phyloP scores from a whole-genome alignment of 2,888 invertebrate species.

The Itoplectis maculator region DNA sequence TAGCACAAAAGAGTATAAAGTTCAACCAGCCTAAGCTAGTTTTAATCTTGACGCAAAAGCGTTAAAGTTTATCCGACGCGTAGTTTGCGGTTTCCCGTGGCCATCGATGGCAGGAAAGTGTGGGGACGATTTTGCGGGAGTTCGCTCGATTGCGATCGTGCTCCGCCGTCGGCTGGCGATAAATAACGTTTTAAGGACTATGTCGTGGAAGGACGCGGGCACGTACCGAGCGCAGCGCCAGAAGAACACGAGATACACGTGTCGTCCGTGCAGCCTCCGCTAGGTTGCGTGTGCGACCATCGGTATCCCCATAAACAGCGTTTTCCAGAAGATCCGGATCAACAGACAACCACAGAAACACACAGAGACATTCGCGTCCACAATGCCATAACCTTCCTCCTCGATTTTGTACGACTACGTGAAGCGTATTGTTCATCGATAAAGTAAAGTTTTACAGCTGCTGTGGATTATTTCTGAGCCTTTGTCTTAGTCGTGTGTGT shows the following conservation, averaged over 20 bases:
- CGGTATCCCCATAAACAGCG: slow-evolving; percentile 25
- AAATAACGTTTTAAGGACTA: slow-evolving; percentile 45
- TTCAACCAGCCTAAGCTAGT: not conserved
- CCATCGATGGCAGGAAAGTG: slow-evolving; percentile 10
- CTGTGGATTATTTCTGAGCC: slow-evolving; percentile 1
- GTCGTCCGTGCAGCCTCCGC: slow-evolving; percentile 31
- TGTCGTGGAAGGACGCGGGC: not conserved
- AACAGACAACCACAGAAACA: not conserved
- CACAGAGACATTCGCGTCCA: not conserved
- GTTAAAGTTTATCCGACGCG: not conserved
- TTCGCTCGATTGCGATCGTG: slow-evolving; percentile 23
- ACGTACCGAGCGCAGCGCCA: not conserved
- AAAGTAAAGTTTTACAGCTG: slow-evolving; percentile 40
- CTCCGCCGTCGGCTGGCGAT: slow-evolving; percentile 26
- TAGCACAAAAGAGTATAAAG: too few relatives aligned
- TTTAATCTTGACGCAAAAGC: not conserved
- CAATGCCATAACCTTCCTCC: not conserved
- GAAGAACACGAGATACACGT: slow-evolving; percentile 21
- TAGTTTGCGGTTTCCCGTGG: not conserved
- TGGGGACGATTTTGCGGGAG: not conserved
- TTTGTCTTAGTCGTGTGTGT: not conserved
- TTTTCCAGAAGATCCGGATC: slow-evolving; percentile 4
- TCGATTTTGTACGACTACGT: slow-evolving; percentile 9
- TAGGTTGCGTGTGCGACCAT: slow-evolving; percentile 6
- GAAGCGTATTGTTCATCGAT: slow-evolving; percentile 8